phyloP scores from a whole-genome alignment of 2,113 vertebrate genomes.

The Larimichthys polyactis region DNA sequence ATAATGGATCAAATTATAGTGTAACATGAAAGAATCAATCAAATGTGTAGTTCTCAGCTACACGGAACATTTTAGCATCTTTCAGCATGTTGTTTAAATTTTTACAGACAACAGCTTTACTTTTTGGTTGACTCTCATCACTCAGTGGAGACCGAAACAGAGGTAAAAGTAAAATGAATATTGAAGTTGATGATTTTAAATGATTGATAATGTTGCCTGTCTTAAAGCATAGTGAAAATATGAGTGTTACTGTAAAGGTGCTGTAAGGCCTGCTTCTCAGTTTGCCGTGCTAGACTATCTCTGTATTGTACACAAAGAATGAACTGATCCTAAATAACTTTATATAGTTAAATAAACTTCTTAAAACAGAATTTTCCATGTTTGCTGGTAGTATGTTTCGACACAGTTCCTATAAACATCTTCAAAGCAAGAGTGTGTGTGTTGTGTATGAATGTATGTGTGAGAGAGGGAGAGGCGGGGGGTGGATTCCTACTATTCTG shows the following conservation, averaged over 20 bases:
- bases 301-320: neutral
- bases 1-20: neutral
- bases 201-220: neutral
- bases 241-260: no score
- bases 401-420: conserved; percentile 46
- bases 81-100: neutral
- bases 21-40: neutral
- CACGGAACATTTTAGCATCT: neutral
- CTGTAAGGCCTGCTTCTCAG: neutral
- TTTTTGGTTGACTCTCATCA: neutral
- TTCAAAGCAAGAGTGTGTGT: conserved; percentile 38
- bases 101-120: neutral
- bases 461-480: neutral
- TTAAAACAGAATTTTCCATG: neutral
- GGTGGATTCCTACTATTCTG: conserved; percentile 58
- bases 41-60: neutral
- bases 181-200: no score
- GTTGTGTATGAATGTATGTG: conserved; percentile 3
- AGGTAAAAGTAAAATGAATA: neutral
- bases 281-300: neutral
- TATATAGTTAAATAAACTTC: neutral
- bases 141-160: neutral
- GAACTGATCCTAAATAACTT: neutral
- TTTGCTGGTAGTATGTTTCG: conserved; percentile 9
- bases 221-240: neutral